A percentile compares a stretch with the other conserved stretches of the same genome.
These are phyloP conservation scores for Mus musculus DNA, from an alignment of 2,113 vertebrate species.

Conservation along the genomic window DNA sequence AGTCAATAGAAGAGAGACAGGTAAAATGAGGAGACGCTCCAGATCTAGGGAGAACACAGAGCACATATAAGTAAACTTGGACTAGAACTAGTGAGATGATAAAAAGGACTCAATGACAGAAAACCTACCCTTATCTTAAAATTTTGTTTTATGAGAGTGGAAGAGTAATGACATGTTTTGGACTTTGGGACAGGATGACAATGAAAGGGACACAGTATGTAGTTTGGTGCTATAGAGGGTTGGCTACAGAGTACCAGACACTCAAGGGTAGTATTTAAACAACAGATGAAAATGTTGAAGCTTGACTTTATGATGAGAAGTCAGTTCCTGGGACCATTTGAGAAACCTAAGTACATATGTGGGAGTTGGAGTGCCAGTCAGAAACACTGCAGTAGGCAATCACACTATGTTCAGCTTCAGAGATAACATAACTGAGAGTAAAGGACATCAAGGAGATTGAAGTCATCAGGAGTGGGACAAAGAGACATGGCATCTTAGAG, in stretches of 20 bases:
- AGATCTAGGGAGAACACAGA: background rate
- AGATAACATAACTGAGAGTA: rapidly evolving
- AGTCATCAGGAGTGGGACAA: rapidly evolving
- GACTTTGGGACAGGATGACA: background rate
- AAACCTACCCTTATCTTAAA: background rate
- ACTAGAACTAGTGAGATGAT: background rate
- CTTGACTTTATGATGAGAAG: background rate
- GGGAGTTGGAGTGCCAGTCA: background rate
- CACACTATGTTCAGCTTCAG: background rate
- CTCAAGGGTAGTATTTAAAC: background rate
- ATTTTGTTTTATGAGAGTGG: background rate
- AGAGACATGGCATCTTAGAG: background rate
- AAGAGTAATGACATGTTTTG: background rate
- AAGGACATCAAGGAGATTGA: rapidly evolving
- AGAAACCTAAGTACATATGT: background rate
- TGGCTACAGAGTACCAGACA: background rate
- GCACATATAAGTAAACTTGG: rapidly evolving
- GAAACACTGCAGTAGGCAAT: rapidly evolving
- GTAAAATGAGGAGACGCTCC: no score
- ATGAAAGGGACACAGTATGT: background rate
- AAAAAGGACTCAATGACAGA: background rate
- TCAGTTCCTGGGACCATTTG: background rate
- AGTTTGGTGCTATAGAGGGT: background rate
- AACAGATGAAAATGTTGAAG: background rate
- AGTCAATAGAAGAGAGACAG: background rate